Conservation (phyloP, 2,888 invertebrate species). For the Erebia ligea region DNA sequence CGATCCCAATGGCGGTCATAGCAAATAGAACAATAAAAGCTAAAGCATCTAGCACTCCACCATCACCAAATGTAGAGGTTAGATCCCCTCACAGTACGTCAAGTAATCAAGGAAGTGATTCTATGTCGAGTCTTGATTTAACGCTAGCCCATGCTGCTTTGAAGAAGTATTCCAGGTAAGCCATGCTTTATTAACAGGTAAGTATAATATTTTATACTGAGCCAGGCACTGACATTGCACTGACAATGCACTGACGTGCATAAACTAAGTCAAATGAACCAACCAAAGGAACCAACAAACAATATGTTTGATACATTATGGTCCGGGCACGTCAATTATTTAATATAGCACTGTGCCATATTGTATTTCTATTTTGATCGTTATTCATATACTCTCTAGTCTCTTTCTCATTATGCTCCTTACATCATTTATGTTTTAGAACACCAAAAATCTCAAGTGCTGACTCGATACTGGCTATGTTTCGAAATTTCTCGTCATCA, state of each 20-base stretch:
- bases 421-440: constrained; percentile 51
- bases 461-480: constrained; percentile 91
- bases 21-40: constrained; percentile 66
- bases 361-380: background rate
- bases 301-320: too few relatives aligned
- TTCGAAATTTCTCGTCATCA: constrained; percentile 88
- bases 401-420: background rate
- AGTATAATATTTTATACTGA: too few relatives aligned
- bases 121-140: constrained; percentile 88
- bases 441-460: constrained; percentile 89
- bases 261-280: too few relatives aligned
- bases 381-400: background rate
- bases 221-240: too few relatives aligned
- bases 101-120: constrained; percentile 90
- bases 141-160: constrained; percentile 84
- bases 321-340: too few relatives aligned
- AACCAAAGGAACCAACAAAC: too few relatives aligned
- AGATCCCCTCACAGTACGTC: constrained; percentile 87
- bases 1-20: constrained; percentile 77
- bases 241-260: too few relatives aligned
- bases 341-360: too few relatives aligned
- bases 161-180: constrained; percentile 79
- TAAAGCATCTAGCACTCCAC: constrained; percentile 82
- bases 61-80: constrained; percentile 86
- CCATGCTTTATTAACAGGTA: background rate